A percentile compares a stretch with the other conserved stretches of the same genome.
Conservation (phyloP, 23 tunicate species). For the Trididemnum miniatum region DNA sequence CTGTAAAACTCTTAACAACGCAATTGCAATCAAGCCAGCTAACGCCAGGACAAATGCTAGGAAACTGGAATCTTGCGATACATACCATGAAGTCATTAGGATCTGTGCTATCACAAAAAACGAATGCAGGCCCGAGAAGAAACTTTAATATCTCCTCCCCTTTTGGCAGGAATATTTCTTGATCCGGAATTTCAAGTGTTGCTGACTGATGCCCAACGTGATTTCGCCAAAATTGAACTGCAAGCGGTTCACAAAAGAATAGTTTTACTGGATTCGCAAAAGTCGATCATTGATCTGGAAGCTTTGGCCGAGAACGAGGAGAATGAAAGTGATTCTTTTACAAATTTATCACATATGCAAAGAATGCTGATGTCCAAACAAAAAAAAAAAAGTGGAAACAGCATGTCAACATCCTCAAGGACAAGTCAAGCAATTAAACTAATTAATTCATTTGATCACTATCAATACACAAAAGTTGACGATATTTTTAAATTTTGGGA, state of each 20-base stretch:
- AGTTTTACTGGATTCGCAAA: neutral
- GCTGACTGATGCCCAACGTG: neutral
- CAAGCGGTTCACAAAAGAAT: neutral
- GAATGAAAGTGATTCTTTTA: neutral
- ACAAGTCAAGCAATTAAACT: neutral
- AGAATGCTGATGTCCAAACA: neutral
- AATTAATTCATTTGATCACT: neutral
- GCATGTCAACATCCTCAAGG: neutral
- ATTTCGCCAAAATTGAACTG: neutral
- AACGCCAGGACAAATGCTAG: slow-evolving; percentile 5
- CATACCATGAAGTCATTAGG: neutral
- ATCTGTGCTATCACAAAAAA: neutral
- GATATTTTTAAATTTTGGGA: neutral
- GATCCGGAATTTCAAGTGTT: slow-evolving; percentile 5
- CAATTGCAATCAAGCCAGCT: neutral
- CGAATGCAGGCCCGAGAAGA: neutral
- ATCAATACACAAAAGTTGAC: neutral
- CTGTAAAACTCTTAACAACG: neutral
- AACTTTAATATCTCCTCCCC: neutral
- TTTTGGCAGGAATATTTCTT: neutral
- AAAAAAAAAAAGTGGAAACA: neutral
- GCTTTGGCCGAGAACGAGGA: neutral
- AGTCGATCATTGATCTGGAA: neutral
- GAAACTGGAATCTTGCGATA: slow-evolving; percentile 5
- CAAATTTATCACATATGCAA: neutral